Base-by-base conservation (phyloP, 2,797 vertebrate genomes). In the Gobionotothen gibberifrons region DNA sequence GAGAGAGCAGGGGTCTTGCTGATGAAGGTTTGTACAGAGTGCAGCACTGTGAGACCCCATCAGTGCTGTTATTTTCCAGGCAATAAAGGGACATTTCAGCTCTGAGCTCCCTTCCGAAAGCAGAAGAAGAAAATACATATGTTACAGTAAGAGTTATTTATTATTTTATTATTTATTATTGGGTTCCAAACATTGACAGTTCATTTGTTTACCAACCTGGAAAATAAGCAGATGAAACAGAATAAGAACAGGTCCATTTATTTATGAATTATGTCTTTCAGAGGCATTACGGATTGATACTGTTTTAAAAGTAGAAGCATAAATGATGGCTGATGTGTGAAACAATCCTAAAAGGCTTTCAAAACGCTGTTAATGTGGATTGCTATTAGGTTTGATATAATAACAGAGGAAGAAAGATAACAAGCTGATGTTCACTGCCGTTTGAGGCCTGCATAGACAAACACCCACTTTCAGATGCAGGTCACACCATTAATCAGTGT, bases 381-480 rank as follows among this genome's bases (percentile, higher is more conserved):
- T 36, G n/a, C 52, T 36, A 3, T 21, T 0, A 5, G 10, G 42
- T 49, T 10, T 60, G 7, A 63, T 29, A 47, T 54, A 64, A 40
- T 21, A 46, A 60, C 49, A 32, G 61, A 19, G 46, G 6, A 5
- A 47, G 15, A 12, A 36, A 46, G 42, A 59, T 40, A 22, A 59
- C 56, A 32, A 26, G 43, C 2, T 13, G 17, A 51, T 48, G 32
- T 61, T 32, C 29, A 17, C 11, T 7, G 47, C 42, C 15, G 8
- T 59, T 15, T 43, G 46, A 48, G 11, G 9, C 36, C 44, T 48
- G 32, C 8, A 43, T 9, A 16, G 22, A 60, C 49, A 36, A 14
- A 46, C 59, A 57, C 49, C 58, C 43, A 0, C 42, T 54, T 67
- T 8, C 8, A 51, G n/a, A 76, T 67, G 56, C 72, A 56, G 62